Percentiles rank a stretch among this genome's conserved stretches.
Evolutionary conservation across 1,140 invertebrate genomes (phyloP).

Genomic region (Colletes gigas): DNA sequence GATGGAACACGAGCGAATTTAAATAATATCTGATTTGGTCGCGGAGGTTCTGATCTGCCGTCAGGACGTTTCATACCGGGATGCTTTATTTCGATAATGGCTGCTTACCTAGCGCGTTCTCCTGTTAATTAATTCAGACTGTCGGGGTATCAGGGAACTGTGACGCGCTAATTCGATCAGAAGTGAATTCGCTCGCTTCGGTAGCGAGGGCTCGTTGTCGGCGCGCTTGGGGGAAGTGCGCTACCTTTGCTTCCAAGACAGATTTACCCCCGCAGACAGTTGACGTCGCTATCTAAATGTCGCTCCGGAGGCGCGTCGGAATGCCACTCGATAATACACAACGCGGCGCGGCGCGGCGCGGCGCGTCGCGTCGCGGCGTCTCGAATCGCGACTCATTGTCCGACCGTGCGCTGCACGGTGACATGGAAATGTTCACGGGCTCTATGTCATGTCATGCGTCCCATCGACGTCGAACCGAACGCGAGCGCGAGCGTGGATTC

Average conservation of each 20-base stretch:
- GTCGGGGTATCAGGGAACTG: slow-evolving; percentile 79
- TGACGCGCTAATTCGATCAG: slow-evolving; percentile 80
- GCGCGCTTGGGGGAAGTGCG: slow-evolving; percentile 57
- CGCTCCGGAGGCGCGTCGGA: slow-evolving; percentile 70
- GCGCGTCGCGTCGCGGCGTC: slow-evolving; percentile 34
- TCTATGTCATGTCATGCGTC: slow-evolving; percentile 31
- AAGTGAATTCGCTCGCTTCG: slow-evolving; percentile 74
- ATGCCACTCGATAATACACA: slow-evolving; percentile 69
- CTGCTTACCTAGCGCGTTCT: slow-evolving; percentile 74
- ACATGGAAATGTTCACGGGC: slow-evolving; percentile 35
- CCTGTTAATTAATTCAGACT: slow-evolving; percentile 80
- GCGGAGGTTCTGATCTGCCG: neutral
- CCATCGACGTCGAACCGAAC: slow-evolving; percentile 17
- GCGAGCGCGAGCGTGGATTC: neutral
- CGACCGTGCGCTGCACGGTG: slow-evolving; percentile 24
- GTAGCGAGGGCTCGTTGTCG: slow-evolving; percentile 57
- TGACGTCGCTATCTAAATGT: slow-evolving; percentile 79
- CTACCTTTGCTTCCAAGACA: slow-evolving; percentile 73
- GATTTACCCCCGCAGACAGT: slow-evolving; percentile 76
- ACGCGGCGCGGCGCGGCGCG: slow-evolving; percentile 18
- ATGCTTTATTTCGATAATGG: slow-evolving; percentile 77
- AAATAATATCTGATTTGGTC: neutral
- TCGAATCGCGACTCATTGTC: slow-evolving; percentile 62
- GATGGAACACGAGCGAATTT: too few species aligned
- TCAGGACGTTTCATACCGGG: slow-evolving; percentile 45